Evolutionary conservation across 2,888 invertebrate species (phyloP).

Genomic region (Brachyptera risi): DNA sequence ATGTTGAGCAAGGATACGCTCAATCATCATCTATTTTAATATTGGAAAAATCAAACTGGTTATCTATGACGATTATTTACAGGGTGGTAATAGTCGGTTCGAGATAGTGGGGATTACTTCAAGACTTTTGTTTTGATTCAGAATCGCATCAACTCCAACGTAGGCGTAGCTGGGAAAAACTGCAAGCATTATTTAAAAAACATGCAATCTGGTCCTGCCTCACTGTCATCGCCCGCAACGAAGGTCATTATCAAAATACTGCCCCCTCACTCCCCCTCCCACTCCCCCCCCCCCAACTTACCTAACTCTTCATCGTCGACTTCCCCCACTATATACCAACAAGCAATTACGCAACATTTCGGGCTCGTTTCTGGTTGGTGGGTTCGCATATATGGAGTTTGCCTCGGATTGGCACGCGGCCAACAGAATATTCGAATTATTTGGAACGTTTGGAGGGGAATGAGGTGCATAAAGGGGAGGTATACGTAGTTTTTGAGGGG

Average conservation of each 20-base stretch:
- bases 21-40: too few species aligned
- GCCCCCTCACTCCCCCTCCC: conserved; percentile 11
- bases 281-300: background rate
- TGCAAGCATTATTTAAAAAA: conserved; percentile 19
- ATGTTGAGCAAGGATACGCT: too few species aligned
- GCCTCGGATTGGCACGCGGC: conserved; percentile 12
- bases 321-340: conserved; percentile 7
- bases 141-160: too few species aligned
- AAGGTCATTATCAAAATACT: conserved; percentile 28
- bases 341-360: conserved; percentile 18
- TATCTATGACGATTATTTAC: too few species aligned
- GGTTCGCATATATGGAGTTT: conserved; percentile 7
- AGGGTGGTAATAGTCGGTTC: too few species aligned
- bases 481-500: background rate
- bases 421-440: too few species aligned
- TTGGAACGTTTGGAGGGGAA: too few species aligned
- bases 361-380: conserved; percentile 16
- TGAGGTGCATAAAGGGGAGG: too few species aligned
- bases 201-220: conserved; percentile 22
- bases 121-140: too few species aligned
- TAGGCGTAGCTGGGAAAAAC: conserved; percentile 14
- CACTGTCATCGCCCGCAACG: conserved; percentile 30
- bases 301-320: too few species aligned
- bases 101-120: too few species aligned
- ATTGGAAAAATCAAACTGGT: too few species aligned